These are phyloP conservation scores for Aphodius granarius DNA, from an alignment of 2,888 invertebrate species.

Conservation along the genomic window DNA sequence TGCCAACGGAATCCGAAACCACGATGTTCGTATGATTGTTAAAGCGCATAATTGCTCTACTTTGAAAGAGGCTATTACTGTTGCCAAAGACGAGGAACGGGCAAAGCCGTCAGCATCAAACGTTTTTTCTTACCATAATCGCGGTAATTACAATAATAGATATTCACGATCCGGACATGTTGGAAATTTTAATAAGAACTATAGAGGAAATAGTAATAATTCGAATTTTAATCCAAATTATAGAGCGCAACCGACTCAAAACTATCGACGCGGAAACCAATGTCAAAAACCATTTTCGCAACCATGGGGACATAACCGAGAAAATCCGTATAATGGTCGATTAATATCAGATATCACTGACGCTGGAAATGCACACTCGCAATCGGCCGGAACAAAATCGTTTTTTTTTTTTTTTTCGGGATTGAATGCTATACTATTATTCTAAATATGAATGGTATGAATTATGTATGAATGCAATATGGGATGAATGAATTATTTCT, in stretches of 20 bases:
- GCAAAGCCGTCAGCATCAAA: background rate
- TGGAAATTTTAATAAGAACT: background rate
- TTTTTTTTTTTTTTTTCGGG: conserved; percentile 16
- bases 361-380: too few species aligned
- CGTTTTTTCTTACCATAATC: too few species aligned
- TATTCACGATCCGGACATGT: background rate
- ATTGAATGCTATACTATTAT: conserved; percentile 2
- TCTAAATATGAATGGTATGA: conserved; percentile 15
- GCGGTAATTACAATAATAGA: too few species aligned
- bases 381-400: too few species aligned
- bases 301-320: too few species aligned
- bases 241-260: background rate
- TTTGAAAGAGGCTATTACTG: background rate
- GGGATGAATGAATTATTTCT: too few species aligned
- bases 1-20: background rate
- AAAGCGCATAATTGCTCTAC: too few species aligned
- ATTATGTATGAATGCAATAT: conserved; percentile 16
- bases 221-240: background rate
- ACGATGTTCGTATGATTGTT: background rate
- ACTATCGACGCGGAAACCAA: too few species aligned
- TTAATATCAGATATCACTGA: background rate
- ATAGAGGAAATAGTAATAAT: background rate
- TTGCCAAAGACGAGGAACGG: background rate
- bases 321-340: too few species aligned
- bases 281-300: background rate